Base-by-base conservation (phyloP, 2,888 invertebrate species). In the Callosobruchus maculatus region DNA sequence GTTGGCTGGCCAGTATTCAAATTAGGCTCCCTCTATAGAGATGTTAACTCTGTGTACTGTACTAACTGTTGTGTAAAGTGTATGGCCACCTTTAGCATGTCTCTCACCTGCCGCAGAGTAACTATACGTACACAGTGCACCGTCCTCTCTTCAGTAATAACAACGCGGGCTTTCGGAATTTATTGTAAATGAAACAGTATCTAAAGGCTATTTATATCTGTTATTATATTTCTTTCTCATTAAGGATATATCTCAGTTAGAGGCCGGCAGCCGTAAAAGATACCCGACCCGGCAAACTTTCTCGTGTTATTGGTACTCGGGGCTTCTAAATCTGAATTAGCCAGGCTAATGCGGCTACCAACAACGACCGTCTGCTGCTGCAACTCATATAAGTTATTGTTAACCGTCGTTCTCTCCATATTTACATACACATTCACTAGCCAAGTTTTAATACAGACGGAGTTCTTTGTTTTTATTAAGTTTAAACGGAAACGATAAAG, bases 121-220 rank as follows among this genome's bases (percentile, higher is more conserved):
- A 49, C 49, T 18, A 49, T 49, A 49, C 49, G 9, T 49, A 83
- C 82, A 49, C 49, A 49, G 49, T 31, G 71, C 71, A 68, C 20
- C 68, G 22, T 68, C 68, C 22, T 71, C 18, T 30, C 31, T 31
- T 31, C 80, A 79, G 82, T 83, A 83, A 84, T 83, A 83, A 84
- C 81, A 68, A 68, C 68, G 21, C 21, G 68, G 21, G 68, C 68
- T 68, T 21, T 22, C 20, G 4, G 68, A 84, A 85, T 85, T 84
- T 84, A 85, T 85, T 84, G 85, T 84, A 84, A 85, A 85, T 84
- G 85, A 84, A 85, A 85, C 85, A 83, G 84, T 84, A 84, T 84
- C 84, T 84, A 85, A 84, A 85, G 83, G 83, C 84, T 84, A 85
- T 85, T 84, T 85, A 85, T 85, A 83, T 84, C 82, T 82, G 83